Percentiles rank a stretch among this genome's conserved stretches.
These are phyloP conservation scores for Eriosoma lanigerum DNA, from an alignment of 1,140 invertebrate species.

Conservation along the genomic window DNA sequence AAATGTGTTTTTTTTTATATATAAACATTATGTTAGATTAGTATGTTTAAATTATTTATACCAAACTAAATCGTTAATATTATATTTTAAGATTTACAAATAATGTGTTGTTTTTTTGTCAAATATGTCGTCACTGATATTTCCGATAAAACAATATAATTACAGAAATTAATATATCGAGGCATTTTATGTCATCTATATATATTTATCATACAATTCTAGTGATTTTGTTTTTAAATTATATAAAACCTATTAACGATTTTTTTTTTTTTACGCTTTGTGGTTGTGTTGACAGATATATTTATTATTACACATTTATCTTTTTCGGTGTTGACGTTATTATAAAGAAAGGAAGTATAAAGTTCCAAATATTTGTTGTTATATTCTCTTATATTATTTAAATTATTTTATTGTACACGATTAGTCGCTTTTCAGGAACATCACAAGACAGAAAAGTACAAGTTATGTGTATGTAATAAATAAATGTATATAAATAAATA, in stretches of 20 bases:
- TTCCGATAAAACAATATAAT: too few species aligned
- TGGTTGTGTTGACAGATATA: background rate
- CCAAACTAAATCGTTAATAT: background rate
- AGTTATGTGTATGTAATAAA: background rate
- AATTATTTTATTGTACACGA: constrained; percentile 4
- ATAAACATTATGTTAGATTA: background rate
- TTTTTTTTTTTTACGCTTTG: too few species aligned
- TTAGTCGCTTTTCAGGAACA: background rate
- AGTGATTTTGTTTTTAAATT: too few species aligned
- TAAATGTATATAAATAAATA: background rate
- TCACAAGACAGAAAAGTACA: background rate
- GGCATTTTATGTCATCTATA: too few species aligned
- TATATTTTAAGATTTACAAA: too few species aligned
- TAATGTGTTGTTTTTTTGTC: too few species aligned
- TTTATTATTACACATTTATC: background rate
- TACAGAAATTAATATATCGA: too few species aligned
- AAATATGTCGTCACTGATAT: too few species aligned
- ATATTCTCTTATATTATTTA: background rate
- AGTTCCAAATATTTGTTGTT: constrained; percentile 2
- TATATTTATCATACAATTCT: too few species aligned
- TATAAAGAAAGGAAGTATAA: background rate
- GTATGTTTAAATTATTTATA: background rate
- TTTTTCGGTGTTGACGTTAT: background rate
- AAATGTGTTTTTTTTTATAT: background rate
- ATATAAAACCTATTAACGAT: too few species aligned